Base-by-base conservation (phyloP, 2,113 vertebrate species). In the Typhlomys cinereus region DNA sequence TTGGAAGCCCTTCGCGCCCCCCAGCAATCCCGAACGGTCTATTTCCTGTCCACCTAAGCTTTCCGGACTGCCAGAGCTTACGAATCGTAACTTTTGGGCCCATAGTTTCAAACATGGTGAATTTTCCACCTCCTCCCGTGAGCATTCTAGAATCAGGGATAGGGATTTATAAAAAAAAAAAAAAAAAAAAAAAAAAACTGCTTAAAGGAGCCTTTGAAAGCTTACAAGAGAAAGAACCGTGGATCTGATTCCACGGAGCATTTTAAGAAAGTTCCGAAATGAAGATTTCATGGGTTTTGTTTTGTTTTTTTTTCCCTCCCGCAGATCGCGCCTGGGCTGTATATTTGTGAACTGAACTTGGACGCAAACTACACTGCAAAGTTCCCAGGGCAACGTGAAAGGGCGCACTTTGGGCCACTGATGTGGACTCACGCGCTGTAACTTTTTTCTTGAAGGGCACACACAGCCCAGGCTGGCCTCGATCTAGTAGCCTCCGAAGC, bases 221-320 rank as follows among this genome's bases (percentile, higher is more conserved):
- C 87, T 85, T 81, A 54, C 85, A 78, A 74, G 39, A 67, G n/a
- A 52, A 34, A 75, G 27, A 78, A 93, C 14, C 31, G 39, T 20
- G 11, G 62, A 80, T 62, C 59, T 59, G 36, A 74, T 69, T 88
- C 64, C 70, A 92, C 59, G 93, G 90, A 91, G 62, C 85, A 95
- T 66, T 78, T 76, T n/a, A n/a, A 39, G n/a, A 66, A 94, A 59
- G 66, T 94, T 85, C 64, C 67, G 93, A 95, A 80, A 83, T 75
- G 39, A 18, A 20, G 52, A 70, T 85, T 84, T 94, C 87, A 36
- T 39, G 11, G 89, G 96, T 82, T 90, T 34, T 34, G 52, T 23
- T n/a, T 41, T 75, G 14, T 25, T 14, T 11, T 36, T 41, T 12
- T 41, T 25, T 41, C 14, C 7, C 27, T 27, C 27, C 31, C 44